Conservation (phyloP, 2,797 vertebrate genomes). For the Thunnus albacares region DNA sequence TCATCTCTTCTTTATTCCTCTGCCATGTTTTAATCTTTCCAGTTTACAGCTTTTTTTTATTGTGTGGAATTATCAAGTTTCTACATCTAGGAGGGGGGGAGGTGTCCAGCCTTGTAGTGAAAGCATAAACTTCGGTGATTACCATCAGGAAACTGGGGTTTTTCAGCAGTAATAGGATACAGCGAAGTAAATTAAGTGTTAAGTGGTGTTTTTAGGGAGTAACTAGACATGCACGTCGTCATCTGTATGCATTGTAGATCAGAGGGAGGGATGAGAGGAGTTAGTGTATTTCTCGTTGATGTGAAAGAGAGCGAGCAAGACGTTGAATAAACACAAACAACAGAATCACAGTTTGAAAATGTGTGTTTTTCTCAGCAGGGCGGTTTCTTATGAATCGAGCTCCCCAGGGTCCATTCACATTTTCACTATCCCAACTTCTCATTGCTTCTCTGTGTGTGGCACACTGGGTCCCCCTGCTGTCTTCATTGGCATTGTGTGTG, state of each 20-base stretch:
- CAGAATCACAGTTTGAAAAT: constrained; percentile 4
- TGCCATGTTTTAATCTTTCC: neutral
- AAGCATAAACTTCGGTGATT: too few relatives aligned
- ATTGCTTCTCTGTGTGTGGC: constrained; percentile 34
- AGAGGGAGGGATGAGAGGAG: neutral
- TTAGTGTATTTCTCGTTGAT: neutral
- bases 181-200: too few relatives aligned
- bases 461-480: constrained; percentile 67
- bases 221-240: too few relatives aligned
- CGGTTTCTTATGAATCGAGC: constrained; percentile 14
- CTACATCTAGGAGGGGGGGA: too few relatives aligned
- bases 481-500: constrained; percentile 17
- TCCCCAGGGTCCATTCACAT: constrained; percentile 39
- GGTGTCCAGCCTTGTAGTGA: too few relatives aligned
- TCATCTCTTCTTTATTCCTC: neutral
- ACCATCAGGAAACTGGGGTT: too few relatives aligned
- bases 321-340: neutral
- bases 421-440: constrained; percentile 7
- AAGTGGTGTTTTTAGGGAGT: too few relatives aligned
- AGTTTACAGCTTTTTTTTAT: neutral
- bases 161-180: too few relatives aligned
- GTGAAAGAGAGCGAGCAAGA: neutral
- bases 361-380: constrained; percentile 28
- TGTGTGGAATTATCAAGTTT: neutral
- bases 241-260: neutral